A percentile compares a stretch with the other conserved stretches of the same genome.
phyloP scores from a whole-genome alignment of 2,113 vertebrate genomes.

The human region GRCh38 chr1:145548501-145549000 shows the following conservation, averaged over 20 bases:
- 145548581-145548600: neutral
- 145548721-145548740: too few species aligned
- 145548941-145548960: neutral
- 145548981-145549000: neutral
- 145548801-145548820: neutral
- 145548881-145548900: neutral
- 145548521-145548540: neutral
- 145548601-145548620: neutral
- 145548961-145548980: neutral
- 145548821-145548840: constrained; percentile 41
- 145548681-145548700: too few species aligned
- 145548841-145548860: neutral
- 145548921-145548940: neutral
- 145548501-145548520: neutral
- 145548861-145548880: neutral
- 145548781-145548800: too few species aligned
- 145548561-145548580: neutral
- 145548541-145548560: neutral
- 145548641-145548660: constrained; percentile 20
- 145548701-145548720: too few species aligned
- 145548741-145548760: too few species aligned
- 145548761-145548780: too few species aligned
- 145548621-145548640: neutral
- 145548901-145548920: neutral
- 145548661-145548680: neutral